Conservation (phyloP, 2,888 invertebrate genomes). For the Athetis lepigone region DNA sequence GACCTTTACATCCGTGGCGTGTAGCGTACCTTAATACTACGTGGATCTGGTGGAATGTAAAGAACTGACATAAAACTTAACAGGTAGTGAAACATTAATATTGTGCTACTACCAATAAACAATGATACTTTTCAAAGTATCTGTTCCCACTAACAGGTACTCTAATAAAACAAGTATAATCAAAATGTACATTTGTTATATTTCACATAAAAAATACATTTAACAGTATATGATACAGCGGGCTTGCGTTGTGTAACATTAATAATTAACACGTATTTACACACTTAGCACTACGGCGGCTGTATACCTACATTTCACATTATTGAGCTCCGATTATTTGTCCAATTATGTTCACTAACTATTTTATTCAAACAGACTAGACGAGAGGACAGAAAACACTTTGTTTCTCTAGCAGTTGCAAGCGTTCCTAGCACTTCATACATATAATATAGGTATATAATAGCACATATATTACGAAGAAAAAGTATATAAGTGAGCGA, state of each 20-base stretch:
- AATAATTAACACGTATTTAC: slow-evolving; percentile 74
- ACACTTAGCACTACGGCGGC: slow-evolving; percentile 57
- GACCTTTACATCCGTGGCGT: slow-evolving; percentile 69
- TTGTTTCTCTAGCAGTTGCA: slow-evolving; percentile 50
- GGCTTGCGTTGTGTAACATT: slow-evolving; percentile 73
- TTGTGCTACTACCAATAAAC: slow-evolving; percentile 3
- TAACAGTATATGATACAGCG: slow-evolving; percentile 80
- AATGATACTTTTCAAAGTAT: slow-evolving; percentile 3
- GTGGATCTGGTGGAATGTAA: slow-evolving; percentile 13
- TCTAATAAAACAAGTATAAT: slow-evolving; percentile 81
- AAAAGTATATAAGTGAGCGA: slow-evolving; percentile 33
- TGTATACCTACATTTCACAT: slow-evolving; percentile 51
- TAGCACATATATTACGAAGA: slow-evolving; percentile 53
- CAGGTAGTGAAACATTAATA: slow-evolving; percentile 1
- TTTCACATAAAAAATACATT: slow-evolving; percentile 88
- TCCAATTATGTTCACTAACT: slow-evolving; percentile 37
- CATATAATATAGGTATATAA: slow-evolving; percentile 49
- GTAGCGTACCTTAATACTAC: slow-evolving; percentile 33
- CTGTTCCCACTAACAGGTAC: slow-evolving; percentile 18
- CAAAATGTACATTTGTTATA: slow-evolving; percentile 88
- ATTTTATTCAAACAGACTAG: slow-evolving; percentile 50
- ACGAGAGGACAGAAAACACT: slow-evolving; percentile 34
- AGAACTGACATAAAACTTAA: neutral
- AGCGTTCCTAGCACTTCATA: slow-evolving; percentile 58
- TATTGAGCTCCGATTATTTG: slow-evolving; percentile 58